phyloP scores from a whole-genome alignment of 2,888 invertebrate species.

The Rotaria macrura region DNA sequence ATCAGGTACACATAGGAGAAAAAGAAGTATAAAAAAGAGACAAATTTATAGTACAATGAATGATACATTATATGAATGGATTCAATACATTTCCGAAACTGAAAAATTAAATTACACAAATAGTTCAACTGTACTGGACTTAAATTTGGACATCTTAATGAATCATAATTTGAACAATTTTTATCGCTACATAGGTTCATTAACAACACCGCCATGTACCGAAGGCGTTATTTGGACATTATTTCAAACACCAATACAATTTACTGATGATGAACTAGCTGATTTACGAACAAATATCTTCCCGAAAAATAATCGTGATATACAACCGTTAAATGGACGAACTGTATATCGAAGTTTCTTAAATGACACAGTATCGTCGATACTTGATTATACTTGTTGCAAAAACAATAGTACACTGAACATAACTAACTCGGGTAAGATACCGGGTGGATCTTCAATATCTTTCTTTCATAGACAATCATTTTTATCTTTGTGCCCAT shows the following conservation, averaged over 20 bases:
- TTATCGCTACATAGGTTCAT: not conserved
- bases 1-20: too few species aligned
- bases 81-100: not conserved
- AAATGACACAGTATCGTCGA: not conserved
- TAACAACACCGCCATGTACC: not conserved
- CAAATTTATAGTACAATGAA: too few species aligned
- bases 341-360: not conserved
- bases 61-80: not conserved
- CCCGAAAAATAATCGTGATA: not conserved
- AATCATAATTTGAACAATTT: not conserved
- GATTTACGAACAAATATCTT: not conserved
- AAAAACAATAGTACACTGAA: too few species aligned
- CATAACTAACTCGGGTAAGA: too few species aligned
- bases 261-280: not conserved
- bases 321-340: not conserved
- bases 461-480: too few species aligned
- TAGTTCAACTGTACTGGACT: not conserved
- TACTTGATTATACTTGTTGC: not conserved
- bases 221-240: not conserved
- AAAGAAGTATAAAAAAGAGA: too few species aligned
- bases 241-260: not conserved
- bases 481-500: too few species aligned
- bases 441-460: too few species aligned
- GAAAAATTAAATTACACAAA: not conserved
- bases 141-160: not conserved